Conservation (phyloP, 2,113 vertebrate species). For the Grammomys dolichurus region DNA sequence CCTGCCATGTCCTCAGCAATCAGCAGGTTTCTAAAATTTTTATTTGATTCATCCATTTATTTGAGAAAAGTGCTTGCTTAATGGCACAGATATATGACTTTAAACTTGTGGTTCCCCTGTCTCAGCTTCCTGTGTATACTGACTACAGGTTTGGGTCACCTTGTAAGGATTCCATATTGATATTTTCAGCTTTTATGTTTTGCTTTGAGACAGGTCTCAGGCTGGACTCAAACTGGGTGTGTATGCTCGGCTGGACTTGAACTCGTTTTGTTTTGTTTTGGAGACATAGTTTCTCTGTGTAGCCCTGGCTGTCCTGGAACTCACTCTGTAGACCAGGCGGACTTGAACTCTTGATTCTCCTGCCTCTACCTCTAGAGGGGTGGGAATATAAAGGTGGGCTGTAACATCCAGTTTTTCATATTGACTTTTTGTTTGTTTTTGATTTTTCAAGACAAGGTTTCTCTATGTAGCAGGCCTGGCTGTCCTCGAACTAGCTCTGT, state of each 20-base stretch:
- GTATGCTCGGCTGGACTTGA: background rate
- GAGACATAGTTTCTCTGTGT: too few species aligned
- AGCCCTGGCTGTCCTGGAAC: too few species aligned
- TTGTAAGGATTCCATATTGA: background rate
- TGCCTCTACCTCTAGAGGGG: background rate
- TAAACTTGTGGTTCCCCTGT: background rate
- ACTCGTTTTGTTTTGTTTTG: too few species aligned
- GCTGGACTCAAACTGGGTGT: background rate
- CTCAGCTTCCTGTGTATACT: background rate
- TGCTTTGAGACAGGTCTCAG: background rate
- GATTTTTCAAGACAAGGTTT: background rate
- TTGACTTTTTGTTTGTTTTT: too few species aligned
- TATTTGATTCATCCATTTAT: background rate
- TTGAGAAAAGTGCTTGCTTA: background rate
- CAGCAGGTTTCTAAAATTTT: background rate
- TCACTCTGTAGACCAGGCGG: too few species aligned
- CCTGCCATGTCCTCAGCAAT: background rate
- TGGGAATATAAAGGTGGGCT: too few species aligned
- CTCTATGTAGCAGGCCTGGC: background rate
- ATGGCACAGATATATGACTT: background rate
- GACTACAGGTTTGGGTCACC: background rate
- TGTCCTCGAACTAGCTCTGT: background rate
- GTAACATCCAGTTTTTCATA: too few species aligned
- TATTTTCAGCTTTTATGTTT: background rate
- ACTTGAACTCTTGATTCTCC: background rate